Evolutionary conservation across 2,888 invertebrate species (phyloP).

Genomic region (Drosophila kuntzei): DNA sequence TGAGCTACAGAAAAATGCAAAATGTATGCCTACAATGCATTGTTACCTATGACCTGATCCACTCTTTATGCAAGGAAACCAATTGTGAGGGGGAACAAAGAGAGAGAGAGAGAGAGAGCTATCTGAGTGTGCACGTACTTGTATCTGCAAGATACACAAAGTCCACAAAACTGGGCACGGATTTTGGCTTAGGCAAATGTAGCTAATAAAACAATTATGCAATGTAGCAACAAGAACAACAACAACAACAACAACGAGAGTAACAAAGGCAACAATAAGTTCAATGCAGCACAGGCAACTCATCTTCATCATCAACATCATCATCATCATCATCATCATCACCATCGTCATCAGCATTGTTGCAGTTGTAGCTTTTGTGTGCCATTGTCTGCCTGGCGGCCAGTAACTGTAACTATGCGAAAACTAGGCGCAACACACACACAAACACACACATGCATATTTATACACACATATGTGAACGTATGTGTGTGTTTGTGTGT

Average conservation of each 20-base stretch:
- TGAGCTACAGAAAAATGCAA: background rate
- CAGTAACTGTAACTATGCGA: conserved; percentile 72
- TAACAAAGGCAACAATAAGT: conserved; percentile 34
- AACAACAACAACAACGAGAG: conserved; percentile 17
- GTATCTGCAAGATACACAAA: conserved; percentile 70
- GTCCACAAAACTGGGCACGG: conserved; percentile 45
- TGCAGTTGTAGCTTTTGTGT: conserved; percentile 56
- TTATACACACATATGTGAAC: background rate
- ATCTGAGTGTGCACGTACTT: conserved; percentile 48
- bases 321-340: conserved; percentile 6
- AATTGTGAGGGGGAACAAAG: background rate
- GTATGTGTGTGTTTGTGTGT: conserved; percentile 5
- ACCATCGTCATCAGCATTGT: conserved; percentile 51
- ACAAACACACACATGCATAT: conserved; percentile 1
- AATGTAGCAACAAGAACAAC: conserved; percentile 45
- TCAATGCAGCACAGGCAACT: conserved; percentile 43
- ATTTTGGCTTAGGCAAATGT: conserved; percentile 72
- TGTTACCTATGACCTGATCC: conserved; percentile 51
- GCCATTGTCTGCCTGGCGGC: conserved; percentile 73
- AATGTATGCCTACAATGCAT: conserved; percentile 19
- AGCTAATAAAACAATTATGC: conserved; percentile 78
- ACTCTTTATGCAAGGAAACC: conserved; percentile 37
- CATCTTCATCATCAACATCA: conserved; percentile 47
- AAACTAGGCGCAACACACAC: conserved; percentile 59
- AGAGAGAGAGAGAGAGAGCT: background rate